phyloP scores from a whole-genome alignment of 1,140 invertebrate genomes.

The Zophobas morio region DNA sequence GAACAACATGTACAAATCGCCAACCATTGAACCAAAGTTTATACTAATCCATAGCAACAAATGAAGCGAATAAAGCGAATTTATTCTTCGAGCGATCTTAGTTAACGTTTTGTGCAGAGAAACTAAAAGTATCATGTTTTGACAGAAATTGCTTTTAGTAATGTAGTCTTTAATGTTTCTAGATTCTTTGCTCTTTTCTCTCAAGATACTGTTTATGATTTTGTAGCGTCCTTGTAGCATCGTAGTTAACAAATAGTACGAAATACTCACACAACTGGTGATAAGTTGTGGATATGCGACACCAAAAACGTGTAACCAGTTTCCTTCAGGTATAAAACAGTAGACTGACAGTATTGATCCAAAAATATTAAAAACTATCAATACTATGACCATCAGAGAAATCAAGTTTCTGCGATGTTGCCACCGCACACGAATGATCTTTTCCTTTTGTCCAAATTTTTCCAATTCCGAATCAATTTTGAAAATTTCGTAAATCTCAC shows the following conservation, averaged over 20 bases:
- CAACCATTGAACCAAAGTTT: constrained; percentile 24
- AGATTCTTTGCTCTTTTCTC: constrained; percentile 41
- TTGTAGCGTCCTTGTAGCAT: constrained; percentile 2
- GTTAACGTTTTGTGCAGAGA: constrained; percentile 8
- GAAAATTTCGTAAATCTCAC: too few relatives aligned
- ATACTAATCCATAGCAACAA: constrained; percentile 20
- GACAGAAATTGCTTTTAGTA: not conserved
- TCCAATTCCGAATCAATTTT: too few relatives aligned
- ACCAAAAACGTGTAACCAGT: not conserved
- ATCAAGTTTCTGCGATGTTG: too few relatives aligned
- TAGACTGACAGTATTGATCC: not conserved
- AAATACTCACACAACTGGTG: not conserved
- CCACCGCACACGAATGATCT: too few relatives aligned
- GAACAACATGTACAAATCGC: constrained; percentile 22
- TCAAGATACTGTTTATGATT: constrained; percentile 20
- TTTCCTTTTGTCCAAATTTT: too few relatives aligned
- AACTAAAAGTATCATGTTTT: not conserved
- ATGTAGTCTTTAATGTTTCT: constrained; percentile 16
- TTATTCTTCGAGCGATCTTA: constrained; percentile 22
- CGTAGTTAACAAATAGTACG: not conserved
- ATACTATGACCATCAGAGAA: too few relatives aligned
- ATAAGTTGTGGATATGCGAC: not conserved
- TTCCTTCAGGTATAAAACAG: too few relatives aligned
- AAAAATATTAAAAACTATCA: not conserved
- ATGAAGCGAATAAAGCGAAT: constrained; percentile 26